These are phyloP conservation scores for Icerya purchasi DNA, from an alignment of 2,888 invertebrate genomes.

Conservation along the genomic window DNA sequence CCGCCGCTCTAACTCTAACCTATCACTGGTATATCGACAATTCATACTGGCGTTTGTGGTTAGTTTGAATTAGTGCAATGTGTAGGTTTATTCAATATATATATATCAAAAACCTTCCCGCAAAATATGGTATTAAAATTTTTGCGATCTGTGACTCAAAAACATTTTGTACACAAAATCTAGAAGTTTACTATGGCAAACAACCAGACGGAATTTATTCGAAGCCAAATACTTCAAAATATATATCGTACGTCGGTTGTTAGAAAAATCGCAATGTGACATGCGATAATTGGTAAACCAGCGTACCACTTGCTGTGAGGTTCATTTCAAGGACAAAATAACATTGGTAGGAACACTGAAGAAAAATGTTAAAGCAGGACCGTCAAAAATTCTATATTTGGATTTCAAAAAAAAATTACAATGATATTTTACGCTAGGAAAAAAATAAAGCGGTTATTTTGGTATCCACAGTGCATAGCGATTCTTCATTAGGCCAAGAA, in stretches of 20 bases:
- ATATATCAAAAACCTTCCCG: background rate
- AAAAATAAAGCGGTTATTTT: background rate
- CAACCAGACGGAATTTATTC: background rate
- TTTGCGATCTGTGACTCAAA: background rate
- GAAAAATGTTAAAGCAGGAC: background rate
- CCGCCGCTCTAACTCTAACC: too few relatives aligned
- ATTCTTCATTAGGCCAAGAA: too few relatives aligned
- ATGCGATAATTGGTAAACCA: background rate
- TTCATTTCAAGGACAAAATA: background rate
- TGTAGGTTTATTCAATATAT: too few relatives aligned
- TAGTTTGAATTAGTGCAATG: too few relatives aligned
- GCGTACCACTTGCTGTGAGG: background rate
- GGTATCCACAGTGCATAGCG: background rate
- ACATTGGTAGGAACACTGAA: background rate
- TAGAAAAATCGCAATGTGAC: background rate
- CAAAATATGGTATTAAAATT: background rate
- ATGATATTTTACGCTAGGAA: too few relatives aligned
- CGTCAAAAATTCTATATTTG: too few relatives aligned
- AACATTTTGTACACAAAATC: background rate
- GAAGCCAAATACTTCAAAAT: background rate
- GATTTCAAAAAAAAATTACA: too few relatives aligned
- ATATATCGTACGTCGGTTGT: background rate
- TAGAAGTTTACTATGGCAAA: background rate
- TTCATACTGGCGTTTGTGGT: too few relatives aligned
- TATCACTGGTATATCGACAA: too few relatives aligned